These are phyloP conservation scores for Nomada ruficornis DNA, from an alignment of 2,888 invertebrate genomes.

Conservation along the genomic window DNA sequence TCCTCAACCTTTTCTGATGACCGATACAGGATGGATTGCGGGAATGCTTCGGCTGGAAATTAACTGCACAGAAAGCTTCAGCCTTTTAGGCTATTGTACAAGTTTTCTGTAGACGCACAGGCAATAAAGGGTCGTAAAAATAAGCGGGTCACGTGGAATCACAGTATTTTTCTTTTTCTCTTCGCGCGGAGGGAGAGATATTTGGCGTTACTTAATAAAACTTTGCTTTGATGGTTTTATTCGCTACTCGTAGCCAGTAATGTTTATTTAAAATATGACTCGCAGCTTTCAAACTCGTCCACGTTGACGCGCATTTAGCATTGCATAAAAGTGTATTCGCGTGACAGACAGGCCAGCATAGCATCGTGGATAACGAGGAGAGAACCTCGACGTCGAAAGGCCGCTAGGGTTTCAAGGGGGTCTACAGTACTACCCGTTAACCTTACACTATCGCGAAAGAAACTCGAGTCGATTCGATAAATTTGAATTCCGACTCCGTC, in stretches of 20 bases:
- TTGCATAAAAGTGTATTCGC: neutral
- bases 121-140: slow-evolving; percentile 22
- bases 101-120: slow-evolving; percentile 3
- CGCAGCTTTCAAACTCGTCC: neutral
- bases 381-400: neutral
- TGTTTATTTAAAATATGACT: neutral
- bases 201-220: too few species aligned
- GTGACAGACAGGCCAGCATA: slow-evolving; percentile 10
- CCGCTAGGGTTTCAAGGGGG: slow-evolving; percentile 4
- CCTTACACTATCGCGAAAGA: slow-evolving; percentile 14
- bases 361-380: slow-evolving; percentile 2
- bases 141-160: neutral
- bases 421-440: slow-evolving; percentile 3
- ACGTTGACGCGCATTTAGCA: neutral
- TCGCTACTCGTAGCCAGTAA: too few species aligned
- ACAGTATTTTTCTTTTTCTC: neutral
- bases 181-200: neutral
- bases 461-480: slow-evolving; percentile 10
- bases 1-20: slow-evolving; percentile 46
- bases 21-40: slow-evolving; percentile 43
- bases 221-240: neutral
- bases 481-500: slow-evolving; percentile 30
- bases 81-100: slow-evolving; percentile 47
- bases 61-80: slow-evolving; percentile 54
- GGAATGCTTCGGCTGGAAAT: slow-evolving; percentile 64